These are phyloP conservation scores for Actenoides lindsayi DNA, from an alignment of 2,113 vertebrate species.

Conservation along the genomic window DNA sequence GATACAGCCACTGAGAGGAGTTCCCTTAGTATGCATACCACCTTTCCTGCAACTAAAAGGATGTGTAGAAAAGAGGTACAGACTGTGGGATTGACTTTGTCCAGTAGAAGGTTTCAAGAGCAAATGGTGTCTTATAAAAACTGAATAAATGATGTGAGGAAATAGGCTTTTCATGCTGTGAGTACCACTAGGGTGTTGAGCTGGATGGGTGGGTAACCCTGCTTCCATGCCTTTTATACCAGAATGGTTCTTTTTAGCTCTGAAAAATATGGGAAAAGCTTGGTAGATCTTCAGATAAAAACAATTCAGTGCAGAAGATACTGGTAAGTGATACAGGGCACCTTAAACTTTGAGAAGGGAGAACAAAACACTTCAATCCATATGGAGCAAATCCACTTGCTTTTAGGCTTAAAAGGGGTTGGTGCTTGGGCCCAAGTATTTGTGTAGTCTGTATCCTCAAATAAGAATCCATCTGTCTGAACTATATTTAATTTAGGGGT, in stretches of 20 bases:
- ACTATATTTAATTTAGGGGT: neutral
- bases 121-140: neutral
- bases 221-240: neutral
- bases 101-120: neutral
- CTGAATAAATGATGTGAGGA: neutral
- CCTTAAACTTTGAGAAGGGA: neutral
- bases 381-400: neutral
- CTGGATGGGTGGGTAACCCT: neutral
- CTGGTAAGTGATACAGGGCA: neutral
- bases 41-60: neutral
- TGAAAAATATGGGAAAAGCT: neutral
- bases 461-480: neutral
- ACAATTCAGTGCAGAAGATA: neutral
- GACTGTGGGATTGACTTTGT: neutral
- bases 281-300: neutral
- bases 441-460: neutral
- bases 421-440: neutral
- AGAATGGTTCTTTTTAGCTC: neutral
- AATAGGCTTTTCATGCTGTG: neutral
- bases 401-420: neutral
- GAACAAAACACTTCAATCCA: fast-evolving
- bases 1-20: neutral
- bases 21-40: neutral
- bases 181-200: neutral
- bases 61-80: neutral